Evolutionary conservation across 2,113 vertebrate species (phyloP).

Genomic region (Stegastes partitus): DNA sequence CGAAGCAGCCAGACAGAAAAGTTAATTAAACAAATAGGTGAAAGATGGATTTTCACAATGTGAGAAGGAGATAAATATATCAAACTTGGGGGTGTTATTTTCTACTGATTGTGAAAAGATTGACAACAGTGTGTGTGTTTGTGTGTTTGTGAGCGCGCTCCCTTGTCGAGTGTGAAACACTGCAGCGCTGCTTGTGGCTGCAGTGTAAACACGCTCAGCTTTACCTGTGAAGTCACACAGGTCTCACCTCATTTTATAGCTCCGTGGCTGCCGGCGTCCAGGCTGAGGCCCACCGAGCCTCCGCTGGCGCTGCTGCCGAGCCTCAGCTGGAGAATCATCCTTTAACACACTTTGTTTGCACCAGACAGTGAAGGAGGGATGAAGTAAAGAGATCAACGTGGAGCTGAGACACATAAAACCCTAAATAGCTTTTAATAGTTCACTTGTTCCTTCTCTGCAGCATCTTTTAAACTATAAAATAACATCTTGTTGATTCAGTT

Average conservation of each 20-base stretch:
- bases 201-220: conserved; percentile 39
- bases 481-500: no score
- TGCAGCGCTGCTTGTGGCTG: conserved; percentile 45
- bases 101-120: background rate
- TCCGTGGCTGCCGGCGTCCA: conserved; percentile 14
- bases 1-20: background rate
- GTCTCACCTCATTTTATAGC: conserved; percentile 48
- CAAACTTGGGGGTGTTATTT: background rate
- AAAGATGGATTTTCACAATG: background rate
- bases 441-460: no score
- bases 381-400: no score
- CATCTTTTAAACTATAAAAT: no score
- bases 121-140: background rate
- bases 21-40: background rate
- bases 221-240: conserved; percentile 43
- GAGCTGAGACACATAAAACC: no score
- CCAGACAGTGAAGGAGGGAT: background rate
- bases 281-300: conserved; percentile 27
- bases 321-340: conserved; percentile 17
- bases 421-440: no score
- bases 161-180: conserved; percentile 43
- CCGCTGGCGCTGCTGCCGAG: conserved; percentile 18
- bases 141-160: conserved; percentile 6
- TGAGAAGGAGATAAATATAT: background rate
- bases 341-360: background rate